Base-by-base conservation (phyloP, 2,888 invertebrate genomes). In the Nyleta sp. region DNA sequence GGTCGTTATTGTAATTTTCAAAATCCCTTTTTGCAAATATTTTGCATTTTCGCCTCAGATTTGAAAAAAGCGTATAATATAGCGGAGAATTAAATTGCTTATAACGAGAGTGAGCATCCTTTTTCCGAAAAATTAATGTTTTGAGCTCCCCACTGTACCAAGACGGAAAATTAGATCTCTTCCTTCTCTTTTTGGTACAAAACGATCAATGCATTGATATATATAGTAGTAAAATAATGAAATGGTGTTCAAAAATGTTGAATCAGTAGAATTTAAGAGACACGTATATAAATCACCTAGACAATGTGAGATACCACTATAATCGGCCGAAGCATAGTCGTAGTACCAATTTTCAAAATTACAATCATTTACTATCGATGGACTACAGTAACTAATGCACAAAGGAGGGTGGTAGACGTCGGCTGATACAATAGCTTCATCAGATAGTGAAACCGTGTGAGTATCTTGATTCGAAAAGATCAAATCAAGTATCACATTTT, bases 61-160 rank as follows among this genome's bases (percentile, higher is more conserved):
- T 17, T 10, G 52, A 17, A 33, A 52, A 50, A 22, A 15, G n/a
- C 2, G 31, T 15, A 31, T 52, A 52, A 4, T 13, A 28, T 6
- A 31, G 11, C 15, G 33, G 17, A 13, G 52, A 17, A 10, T 33
- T 15, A 15, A 28, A 28, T 1, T 28, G 7, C 28, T 28, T 28
- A 15, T 35, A 53, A 11, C 5, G 2, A n/a, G 13, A 15, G n/a
- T 53, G 53, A 8, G 18, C 20, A n/a, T 53, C 15, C 17, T 18
- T 35, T 13, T 53, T 53, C 1, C 8, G 18, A 6, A 35, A 18
- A 11, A 53, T n/a, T 35, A n/a, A 35, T 11, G 11, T 33, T 53
- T 53, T 53, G 13, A 53, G 53, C 35, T 53, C 35, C 17, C 11
- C 6, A 13, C 52, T 53, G 7, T 52, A 52, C 50, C 50, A 50